Evolutionary conservation across 2,888 invertebrate genomes (phyloP).

Genomic region (Euphydryas editha): DNA sequence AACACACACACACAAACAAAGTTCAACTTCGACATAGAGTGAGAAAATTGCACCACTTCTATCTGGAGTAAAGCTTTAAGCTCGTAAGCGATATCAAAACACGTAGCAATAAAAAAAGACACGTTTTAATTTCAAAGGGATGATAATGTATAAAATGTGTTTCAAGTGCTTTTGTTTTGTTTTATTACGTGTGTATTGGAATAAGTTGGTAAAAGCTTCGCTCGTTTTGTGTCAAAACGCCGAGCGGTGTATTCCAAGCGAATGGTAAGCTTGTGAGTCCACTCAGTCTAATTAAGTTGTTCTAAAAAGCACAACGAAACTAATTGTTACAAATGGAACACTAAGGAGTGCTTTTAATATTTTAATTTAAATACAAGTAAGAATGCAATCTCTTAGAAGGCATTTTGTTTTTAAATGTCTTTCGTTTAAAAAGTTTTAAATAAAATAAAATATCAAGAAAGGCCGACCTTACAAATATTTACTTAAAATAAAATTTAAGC

Average conservation of each 20-base stretch:
- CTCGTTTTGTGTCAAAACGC: conserved; percentile 13
- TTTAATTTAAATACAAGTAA: conserved; percentile 1
- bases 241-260: conserved; percentile 12
- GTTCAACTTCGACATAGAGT: too few species aligned
- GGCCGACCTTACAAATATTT: too few species aligned
- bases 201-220: conserved; percentile 16
- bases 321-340: conserved; percentile 13
- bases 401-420: neutral
- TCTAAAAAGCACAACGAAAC: conserved; percentile 19
- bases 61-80: too few species aligned
- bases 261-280: conserved; percentile 20
- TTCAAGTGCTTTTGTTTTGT: neutral
- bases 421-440: too few species aligned
- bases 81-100: too few species aligned
- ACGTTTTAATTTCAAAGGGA: too few species aligned
- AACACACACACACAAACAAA: too few species aligned
- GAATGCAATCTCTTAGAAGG: neutral
- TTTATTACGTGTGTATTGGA: conserved; percentile 13
- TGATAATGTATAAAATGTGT: neutral
- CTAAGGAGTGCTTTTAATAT: conserved; percentile 1
- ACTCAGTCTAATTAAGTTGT: conserved; percentile 25
- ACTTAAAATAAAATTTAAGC: too few species aligned
- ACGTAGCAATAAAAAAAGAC: too few species aligned
- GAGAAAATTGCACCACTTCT: too few species aligned
- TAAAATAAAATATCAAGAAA: too few species aligned